phyloP scores from a whole-genome alignment of 2,888 invertebrate genomes.

The Cosmia pyralina region DNA sequence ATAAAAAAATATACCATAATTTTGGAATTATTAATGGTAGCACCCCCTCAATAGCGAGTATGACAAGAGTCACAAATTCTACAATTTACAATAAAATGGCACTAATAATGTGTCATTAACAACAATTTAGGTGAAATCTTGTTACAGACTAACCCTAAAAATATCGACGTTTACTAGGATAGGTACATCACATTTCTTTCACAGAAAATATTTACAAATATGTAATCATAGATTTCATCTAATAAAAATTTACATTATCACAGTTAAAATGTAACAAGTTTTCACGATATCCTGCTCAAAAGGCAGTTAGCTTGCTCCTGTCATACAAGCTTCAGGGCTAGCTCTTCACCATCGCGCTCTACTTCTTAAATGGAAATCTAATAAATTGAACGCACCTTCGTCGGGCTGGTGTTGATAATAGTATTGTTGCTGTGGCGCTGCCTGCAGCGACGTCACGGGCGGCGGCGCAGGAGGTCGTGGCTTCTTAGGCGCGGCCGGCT shows the following conservation, averaged over 20 bases:
- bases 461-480: slow-evolving; percentile 85
- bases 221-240: slow-evolving; percentile 87
- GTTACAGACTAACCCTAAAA: slow-evolving; percentile 89
- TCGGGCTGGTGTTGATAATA: slow-evolving; percentile 90
- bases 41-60: slow-evolving; percentile 91
- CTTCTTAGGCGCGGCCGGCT: slow-evolving; percentile 87
- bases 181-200: slow-evolving; percentile 85
- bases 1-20: slow-evolving; percentile 90
- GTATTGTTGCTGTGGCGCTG: slow-evolving; percentile 88
- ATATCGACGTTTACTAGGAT: slow-evolving; percentile 83
- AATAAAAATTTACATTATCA: slow-evolving; percentile 89
- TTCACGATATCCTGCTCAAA: slow-evolving; percentile 85
- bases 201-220: slow-evolving; percentile 87
- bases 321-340: slow-evolving; percentile 91
- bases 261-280: slow-evolving; percentile 91
- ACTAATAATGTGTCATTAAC: slow-evolving; percentile 89
- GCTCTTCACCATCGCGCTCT: slow-evolving; percentile 91
- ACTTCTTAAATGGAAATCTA: slow-evolving; percentile 90
- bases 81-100: slow-evolving; percentile 90
- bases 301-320: slow-evolving; percentile 90
- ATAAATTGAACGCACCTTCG: slow-evolving; percentile 91
- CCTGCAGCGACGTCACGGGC: slow-evolving; percentile 85
- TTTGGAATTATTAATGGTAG: slow-evolving; percentile 91
- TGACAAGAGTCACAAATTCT: slow-evolving; percentile 90
- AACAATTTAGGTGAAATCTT: slow-evolving; percentile 89